These are phyloP conservation scores for Drosophila kanapiae DNA, from an alignment of 1,140 invertebrate species.

Conservation along the genomic window DNA sequence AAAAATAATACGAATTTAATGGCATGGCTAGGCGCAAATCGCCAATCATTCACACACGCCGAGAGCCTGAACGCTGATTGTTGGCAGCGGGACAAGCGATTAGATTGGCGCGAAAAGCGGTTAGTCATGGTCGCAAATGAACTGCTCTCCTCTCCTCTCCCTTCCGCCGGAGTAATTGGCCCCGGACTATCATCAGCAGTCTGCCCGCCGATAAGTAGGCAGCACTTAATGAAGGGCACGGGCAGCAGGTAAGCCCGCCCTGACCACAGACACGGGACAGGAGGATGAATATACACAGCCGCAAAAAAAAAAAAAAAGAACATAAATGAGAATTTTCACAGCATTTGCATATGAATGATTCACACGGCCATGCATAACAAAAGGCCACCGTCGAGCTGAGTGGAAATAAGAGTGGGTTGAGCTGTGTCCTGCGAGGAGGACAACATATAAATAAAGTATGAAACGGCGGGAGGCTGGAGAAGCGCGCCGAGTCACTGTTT, in stretches of 20 bases:
- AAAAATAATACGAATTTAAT: constrained; percentile 56
- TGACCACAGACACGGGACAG: constrained; percentile 22
- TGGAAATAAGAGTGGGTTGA: background rate
- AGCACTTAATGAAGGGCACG: constrained; percentile 19
- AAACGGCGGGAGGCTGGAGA: background rate
- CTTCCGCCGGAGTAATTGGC: background rate
- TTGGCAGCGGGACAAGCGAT: constrained; percentile 16
- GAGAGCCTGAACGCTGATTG: background rate
- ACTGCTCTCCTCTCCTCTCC: constrained; percentile 1
- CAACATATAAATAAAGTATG: constrained; percentile 55
- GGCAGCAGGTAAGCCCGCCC: background rate
- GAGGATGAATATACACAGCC: too few species aligned
- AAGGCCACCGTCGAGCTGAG: background rate
- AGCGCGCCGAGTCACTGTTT: constrained; percentile 7
- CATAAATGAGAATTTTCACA: constrained; percentile 67
- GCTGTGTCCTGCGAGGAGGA: background rate
- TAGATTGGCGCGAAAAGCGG: constrained; percentile 48
- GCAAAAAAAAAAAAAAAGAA: too few species aligned
- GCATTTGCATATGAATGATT: constrained; percentile 79
- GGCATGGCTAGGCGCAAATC: constrained; percentile 6
- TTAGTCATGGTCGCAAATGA: constrained; percentile 55
- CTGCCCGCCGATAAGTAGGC: constrained; percentile 45
- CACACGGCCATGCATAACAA: constrained; percentile 58
- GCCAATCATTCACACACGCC: constrained; percentile 39
- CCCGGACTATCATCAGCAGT: constrained; percentile 16